Base-by-base conservation (phyloP, 2,113 vertebrate species). In the Lanius ludovicianus region DNA sequence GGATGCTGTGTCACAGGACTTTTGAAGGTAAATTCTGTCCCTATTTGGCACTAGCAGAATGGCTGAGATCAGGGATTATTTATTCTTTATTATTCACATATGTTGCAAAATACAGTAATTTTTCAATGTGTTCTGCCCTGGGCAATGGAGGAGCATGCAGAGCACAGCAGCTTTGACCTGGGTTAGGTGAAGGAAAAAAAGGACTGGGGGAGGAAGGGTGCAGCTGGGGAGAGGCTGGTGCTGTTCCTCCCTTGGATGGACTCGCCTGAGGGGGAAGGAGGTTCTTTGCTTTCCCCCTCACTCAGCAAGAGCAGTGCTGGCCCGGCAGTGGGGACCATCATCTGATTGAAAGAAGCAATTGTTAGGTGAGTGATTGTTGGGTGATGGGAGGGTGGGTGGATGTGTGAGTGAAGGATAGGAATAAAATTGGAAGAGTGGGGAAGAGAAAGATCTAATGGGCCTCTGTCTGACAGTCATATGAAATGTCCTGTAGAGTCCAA, bases 81-180 rank as follows among this genome's bases (percentile, higher is more conserved):
- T 87, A 21, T 37, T 74, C 18, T 53, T 90, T 67, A 9, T 89
- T 84, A 68, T 47, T 60, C 10, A 4, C 3, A 5, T 53, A 28
- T 47, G 16, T 67, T 86, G 25, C 50, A 84, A 84, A 67, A 77
- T 7, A n/a, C 0, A 70, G 20, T 53, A 1, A 13, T 62, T 70
- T 83, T 80, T 24, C 13, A 46, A 2, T 30, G 5, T 2, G 6
- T 8, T 73, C 55, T 57, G 13, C 21, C 42, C 39, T 25, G 13
- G 30, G 15, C 7, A 49, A 41, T 11, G 9, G 35, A 90, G n/a
- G n/a, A 53, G 12, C 3, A 39, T 0, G 1, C 8, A 47, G 39
- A 90, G n/a, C 53, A 49, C n/a, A 55, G 42, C 13, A 68, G 80
- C 57, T 68, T 79, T 86, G 42, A 21, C 37, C 22, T 31, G 21